Conservation (phyloP, 2,888 invertebrate species). For the Polyommatus iphigenia region DNA sequence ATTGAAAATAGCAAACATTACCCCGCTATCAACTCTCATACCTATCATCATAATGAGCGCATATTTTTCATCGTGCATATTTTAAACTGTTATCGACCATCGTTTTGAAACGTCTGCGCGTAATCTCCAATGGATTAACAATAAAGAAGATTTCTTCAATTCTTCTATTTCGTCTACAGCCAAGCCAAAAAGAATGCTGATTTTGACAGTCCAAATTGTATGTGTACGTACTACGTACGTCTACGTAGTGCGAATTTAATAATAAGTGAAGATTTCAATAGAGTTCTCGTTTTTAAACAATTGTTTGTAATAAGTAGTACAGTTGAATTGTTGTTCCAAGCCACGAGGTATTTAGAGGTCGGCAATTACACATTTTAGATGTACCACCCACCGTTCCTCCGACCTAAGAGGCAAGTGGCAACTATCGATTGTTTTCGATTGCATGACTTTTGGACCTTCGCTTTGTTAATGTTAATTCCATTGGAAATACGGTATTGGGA, state of each 20-base stretch:
- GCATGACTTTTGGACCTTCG: constrained; percentile 8
- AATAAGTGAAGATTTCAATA: too few relatives aligned
- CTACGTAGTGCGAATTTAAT: too few relatives aligned
- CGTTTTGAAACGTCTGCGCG: background rate
- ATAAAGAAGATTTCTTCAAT: background rate
- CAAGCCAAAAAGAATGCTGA: background rate
- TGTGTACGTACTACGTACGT: too few relatives aligned
- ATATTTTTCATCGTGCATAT: background rate
- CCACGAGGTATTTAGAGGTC: too few relatives aligned
- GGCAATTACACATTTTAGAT: too few relatives aligned
- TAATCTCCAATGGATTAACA: background rate
- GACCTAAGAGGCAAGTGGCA: background rate
- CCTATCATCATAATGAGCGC: constrained; percentile 15
- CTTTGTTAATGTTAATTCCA: constrained; percentile 34
- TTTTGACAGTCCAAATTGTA: background rate
- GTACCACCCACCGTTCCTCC: too few relatives aligned
- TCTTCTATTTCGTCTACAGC: background rate
- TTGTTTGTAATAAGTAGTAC: too few relatives aligned
- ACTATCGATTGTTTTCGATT: background rate
- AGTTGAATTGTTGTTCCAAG: too few relatives aligned
- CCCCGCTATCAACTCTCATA: constrained; percentile 32
- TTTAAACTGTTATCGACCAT: constrained; percentile 10
- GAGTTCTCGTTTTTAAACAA: too few relatives aligned
- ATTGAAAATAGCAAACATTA: constrained; percentile 49
- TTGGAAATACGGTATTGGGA: constrained; percentile 45